Evolutionary conservation across 1,140 invertebrate species (phyloP), one percentile per base, ranked within the genome.

Genomic region (Penaeus vannamei): DNA sequence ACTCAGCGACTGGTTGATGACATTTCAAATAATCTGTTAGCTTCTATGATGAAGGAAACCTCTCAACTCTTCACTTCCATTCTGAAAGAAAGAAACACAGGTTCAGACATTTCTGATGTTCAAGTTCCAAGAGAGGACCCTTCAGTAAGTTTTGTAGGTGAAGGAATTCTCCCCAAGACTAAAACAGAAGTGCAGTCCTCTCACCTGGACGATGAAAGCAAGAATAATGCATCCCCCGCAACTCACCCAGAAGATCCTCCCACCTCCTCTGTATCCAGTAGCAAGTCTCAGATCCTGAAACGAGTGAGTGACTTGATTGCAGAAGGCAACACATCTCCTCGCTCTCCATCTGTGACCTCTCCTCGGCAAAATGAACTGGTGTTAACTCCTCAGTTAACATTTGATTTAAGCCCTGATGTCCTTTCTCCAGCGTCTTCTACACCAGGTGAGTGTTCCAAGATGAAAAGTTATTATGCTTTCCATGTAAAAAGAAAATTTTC

Each of bases 1-100:
- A 76, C 53, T 79, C 87, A 89, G 82, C 77, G 60, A 46, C 60
- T 84, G 12, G 87, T 89, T 22, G 87, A 89, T 85, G 87, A 89
- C 76, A 89, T 89, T 46, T 89, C 87, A 20, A 89, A 89, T 77
- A 85, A 64, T 46, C 29, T 89, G 12, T 60, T 89, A 46, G 69
- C 82, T 22, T 62, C 83, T 17, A 79, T 89, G 66, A 84, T 89
- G 69, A 89, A 85, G 60, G 87, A 89, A 59, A 89, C 87, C n/a
- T 77, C 46, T n/a, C 69, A 46, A 12, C 72, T 89, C 8, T 89
- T 84, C 42, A 66, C 82, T 23, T 36, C 61, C 32, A 89, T 89
- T 59, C 14, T 89, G 53, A 89, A 89, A 32, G 69, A 53, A 36
- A 89, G 80, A 62, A 42, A 76, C 10, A 23, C n/a, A 29, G 22